These are phyloP conservation scores for Drosophila robusta DNA, from an alignment of 2,888 invertebrate genomes.

Conservation along the genomic window DNA sequence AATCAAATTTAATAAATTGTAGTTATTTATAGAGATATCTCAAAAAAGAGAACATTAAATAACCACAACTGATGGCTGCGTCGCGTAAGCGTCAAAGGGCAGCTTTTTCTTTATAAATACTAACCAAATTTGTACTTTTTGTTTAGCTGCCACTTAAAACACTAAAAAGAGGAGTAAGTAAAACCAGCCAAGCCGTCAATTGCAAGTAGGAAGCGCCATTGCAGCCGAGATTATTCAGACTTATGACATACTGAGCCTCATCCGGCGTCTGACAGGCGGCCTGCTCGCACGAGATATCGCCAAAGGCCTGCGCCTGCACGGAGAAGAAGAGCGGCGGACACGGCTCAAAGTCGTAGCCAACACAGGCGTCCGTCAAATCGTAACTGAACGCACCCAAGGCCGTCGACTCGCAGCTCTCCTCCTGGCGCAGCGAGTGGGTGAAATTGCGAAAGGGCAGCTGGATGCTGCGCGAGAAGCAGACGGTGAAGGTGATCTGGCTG, in stretches of 20 bases:
- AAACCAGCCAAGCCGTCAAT: slow-evolving; percentile 9
- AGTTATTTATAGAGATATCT: no score
- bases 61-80: background rate
- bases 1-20: background rate
- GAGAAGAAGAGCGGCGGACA: slow-evolving; percentile 90
- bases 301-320: slow-evolving; percentile 85
- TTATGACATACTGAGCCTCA: slow-evolving; percentile 88
- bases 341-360: slow-evolving; percentile 86
- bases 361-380: slow-evolving; percentile 87
- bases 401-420: slow-evolving; percentile 88
- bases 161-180: slow-evolving; percentile 9
- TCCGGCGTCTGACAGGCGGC: slow-evolving; percentile 89
- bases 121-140: background rate
- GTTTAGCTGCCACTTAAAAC: slow-evolving; percentile 1
- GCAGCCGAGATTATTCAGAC: slow-evolving; percentile 89
- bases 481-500: slow-evolving; percentile 86
- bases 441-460: slow-evolving; percentile 85
- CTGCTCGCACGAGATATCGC: slow-evolving; percentile 86
- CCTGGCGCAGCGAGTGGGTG: slow-evolving; percentile 76
- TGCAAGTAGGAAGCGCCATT: slow-evolving; percentile 83
- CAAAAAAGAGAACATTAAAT: background rate
- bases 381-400: slow-evolving; percentile 86
- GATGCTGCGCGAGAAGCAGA: slow-evolving; percentile 88
- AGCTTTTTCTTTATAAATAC: background rate
- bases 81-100: no score